Percentiles rank a stretch among this genome's conserved stretches.
Evolutionary conservation across 2,888 invertebrate species (phyloP).

Genomic region (Lithophane leautieri): DNA sequence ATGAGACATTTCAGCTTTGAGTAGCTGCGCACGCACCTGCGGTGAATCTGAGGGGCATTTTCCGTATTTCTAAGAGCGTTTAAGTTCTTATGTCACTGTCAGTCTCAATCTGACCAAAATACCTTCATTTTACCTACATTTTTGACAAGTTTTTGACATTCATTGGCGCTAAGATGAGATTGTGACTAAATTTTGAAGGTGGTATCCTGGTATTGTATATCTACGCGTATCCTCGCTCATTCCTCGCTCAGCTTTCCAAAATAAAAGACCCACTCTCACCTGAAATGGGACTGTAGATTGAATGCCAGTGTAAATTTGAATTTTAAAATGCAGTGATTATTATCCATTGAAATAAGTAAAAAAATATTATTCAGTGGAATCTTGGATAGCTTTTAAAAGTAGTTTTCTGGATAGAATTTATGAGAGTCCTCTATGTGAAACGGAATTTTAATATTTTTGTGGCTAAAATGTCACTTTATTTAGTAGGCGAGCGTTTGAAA

Average conservation of each 20-base stretch:
- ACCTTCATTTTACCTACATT: too few relatives aligned
- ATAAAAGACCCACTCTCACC: slow-evolving; percentile 15
- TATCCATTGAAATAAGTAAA: slow-evolving; percentile 63
- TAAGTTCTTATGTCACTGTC: neutral
- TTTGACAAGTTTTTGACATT: too few relatives aligned
- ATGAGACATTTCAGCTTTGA: neutral
- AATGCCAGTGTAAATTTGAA: slow-evolving; percentile 71
- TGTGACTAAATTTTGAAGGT: neutral
- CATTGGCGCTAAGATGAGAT: neutral
- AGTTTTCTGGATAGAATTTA: slow-evolving; percentile 45
- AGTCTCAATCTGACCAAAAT: too few relatives aligned
- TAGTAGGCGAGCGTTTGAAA: neutral
- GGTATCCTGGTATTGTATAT: neutral
- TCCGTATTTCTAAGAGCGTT: too few relatives aligned
- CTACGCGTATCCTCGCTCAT: neutral
- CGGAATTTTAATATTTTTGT: slow-evolving; percentile 39
- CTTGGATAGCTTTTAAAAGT: slow-evolving; percentile 48
- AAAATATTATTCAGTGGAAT: slow-evolving; percentile 47
- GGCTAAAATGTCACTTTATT: neutral
- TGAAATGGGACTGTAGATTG: slow-evolving; percentile 66
- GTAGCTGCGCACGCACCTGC: neutral
- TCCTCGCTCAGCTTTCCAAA: slow-evolving; percentile 9
- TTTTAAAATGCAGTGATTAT: slow-evolving; percentile 73
- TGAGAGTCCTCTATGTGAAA: slow-evolving; percentile 33
- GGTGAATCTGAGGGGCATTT: neutral